Evolutionary conservation across 2,113 vertebrate species (phyloP), one percentile per base, ranked within the genome.

Genomic region (Zeus faber): DNA sequence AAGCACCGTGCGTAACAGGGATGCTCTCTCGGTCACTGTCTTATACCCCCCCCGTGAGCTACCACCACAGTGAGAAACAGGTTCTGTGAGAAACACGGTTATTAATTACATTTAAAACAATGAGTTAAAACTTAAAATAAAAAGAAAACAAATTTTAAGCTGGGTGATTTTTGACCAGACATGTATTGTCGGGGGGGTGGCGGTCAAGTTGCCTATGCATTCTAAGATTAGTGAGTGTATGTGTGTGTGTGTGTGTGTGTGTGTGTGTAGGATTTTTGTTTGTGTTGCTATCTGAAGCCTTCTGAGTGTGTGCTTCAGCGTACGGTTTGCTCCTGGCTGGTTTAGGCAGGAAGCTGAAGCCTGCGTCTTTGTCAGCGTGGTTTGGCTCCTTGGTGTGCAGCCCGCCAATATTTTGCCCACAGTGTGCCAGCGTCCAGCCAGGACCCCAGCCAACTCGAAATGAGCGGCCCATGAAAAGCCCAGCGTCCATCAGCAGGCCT

Each of bases 361-460:
- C 66, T 0, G 65, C 61, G 20, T 90, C 86, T 1, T 40, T 10
- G 0, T 76, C 65, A 5, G 82, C 80, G 13, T 18, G 37, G 0
- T 70, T 24, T 0, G 82, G 27, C 1, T 22, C 63, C 44, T 46
- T 55, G 24, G 45, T 21, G 47, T 33, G 3, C 0, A 31, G 45
- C 0, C 51, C 65, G 3, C 89, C 88, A 21, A 97, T 14, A 1
- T 6, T 72, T 1, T 91, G 77, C 1, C 95, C 97, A 1, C 79
- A 88, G 46, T 98, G 92, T 2, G 77, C 90, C 6, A 98, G 82
- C 0, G 77, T 91, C 94, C 94, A 95, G 67, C 91, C 86, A 13
- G 96, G 95, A 0, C 93, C 97, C 97, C 97, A 99, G 0, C 97
- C 95, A 0, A 97, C 92, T 0, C 95, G 82, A 65, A 98, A 98